Evolutionary conservation across 2,888 invertebrate genomes (phyloP).

Genomic region (Rugalucina vietnamica): DNA sequence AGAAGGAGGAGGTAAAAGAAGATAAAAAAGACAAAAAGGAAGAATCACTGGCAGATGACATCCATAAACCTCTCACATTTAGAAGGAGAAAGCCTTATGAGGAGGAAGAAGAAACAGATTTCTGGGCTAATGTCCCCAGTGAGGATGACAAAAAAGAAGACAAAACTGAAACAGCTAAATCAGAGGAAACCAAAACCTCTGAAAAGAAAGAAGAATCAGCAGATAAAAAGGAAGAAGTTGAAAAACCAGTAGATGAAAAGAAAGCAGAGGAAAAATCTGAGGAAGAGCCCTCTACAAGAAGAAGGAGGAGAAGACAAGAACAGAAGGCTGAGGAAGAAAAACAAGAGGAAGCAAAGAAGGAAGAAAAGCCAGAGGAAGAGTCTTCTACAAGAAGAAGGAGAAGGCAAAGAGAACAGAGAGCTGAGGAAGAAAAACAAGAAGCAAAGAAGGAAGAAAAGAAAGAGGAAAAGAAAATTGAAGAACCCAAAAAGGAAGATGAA

Average conservation of each 20-base stretch:
- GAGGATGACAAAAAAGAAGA: slow-evolving; percentile 12
- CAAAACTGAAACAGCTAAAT: slow-evolving; percentile 22
- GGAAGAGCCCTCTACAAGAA: slow-evolving; percentile 27
- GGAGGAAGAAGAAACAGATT: slow-evolving; percentile 44
- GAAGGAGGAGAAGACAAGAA: not conserved
- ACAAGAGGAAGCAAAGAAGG: not conserved
- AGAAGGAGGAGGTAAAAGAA: slow-evolving; percentile 15
- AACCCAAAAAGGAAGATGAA: not conserved
- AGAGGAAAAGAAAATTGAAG: not conserved
- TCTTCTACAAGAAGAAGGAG: not conserved
- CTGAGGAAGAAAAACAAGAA: not conserved
- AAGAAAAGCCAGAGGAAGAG: not conserved
- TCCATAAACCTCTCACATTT: slow-evolving; percentile 43
- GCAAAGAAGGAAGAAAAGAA: not conserved
- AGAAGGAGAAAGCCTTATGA: slow-evolving; percentile 52
- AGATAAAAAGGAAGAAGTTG: not conserved
- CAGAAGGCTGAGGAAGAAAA: slow-evolving; percentile 20
- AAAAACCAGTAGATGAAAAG: slow-evolving; percentile 7
- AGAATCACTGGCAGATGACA: slow-evolving; percentile 16
- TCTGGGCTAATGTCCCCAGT: slow-evolving; percentile 35
- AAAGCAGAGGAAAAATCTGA: slow-evolving; percentile 35
- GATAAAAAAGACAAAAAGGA: not conserved
- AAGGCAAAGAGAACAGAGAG: not conserved
- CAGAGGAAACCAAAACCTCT: not conserved
- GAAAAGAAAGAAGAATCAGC: not conserved